Conservation (phyloP, 2,113 vertebrate species). For the Recurvirostra avosetta region DNA sequence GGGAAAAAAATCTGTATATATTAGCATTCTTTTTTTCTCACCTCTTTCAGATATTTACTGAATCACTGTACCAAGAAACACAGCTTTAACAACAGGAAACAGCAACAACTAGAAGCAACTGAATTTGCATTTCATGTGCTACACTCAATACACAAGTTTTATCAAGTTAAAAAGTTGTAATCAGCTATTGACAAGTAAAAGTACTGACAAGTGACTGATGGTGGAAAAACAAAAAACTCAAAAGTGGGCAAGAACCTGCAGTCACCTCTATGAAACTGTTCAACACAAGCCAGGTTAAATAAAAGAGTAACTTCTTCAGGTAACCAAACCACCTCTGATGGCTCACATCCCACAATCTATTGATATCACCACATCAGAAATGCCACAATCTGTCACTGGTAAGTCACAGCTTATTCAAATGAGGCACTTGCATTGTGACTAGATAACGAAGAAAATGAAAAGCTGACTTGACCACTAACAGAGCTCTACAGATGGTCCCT, state of each 20-base stretch:
- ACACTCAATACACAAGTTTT: background rate
- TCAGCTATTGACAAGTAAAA: background rate
- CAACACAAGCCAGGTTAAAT: background rate
- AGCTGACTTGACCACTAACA: background rate
- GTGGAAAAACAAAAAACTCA: background rate
- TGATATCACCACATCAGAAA: background rate
- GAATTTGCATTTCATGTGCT: background rate
- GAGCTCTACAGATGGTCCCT: background rate
- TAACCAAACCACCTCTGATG: background rate
- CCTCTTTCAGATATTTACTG: background rate
- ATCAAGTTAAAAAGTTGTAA: too few species aligned
- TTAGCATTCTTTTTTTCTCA: background rate
- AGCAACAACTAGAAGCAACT: background rate
- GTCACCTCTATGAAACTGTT: background rate
- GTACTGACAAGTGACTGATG: background rate
- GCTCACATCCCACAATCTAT: background rate
- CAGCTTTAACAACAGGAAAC: background rate
- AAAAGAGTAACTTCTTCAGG: background rate
- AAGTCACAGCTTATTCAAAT: background rate
- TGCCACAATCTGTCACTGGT: background rate
- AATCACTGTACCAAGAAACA: background rate
- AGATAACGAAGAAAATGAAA: background rate
- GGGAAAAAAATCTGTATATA: fast-evolving
- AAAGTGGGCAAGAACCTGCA: background rate
- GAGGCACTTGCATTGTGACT: background rate